phyloP scores from a whole-genome alignment of 2,797 vertebrate genomes.

The Garrulus glandarius region DNA sequence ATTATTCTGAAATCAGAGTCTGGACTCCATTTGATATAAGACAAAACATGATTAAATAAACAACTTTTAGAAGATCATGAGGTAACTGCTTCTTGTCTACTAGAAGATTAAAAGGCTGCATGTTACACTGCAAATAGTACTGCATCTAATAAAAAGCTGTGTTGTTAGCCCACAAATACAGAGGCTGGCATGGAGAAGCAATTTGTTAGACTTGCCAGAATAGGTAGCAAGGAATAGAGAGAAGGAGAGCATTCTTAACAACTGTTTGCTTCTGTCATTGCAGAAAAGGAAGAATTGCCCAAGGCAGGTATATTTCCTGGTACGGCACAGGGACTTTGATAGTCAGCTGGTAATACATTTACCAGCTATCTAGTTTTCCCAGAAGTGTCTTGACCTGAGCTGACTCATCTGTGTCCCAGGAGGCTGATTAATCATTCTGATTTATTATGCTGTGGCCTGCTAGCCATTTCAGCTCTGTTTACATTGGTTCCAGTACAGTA shows the following conservation, averaged over 20 bases:
- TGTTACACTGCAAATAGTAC: background rate
- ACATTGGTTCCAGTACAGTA: background rate
- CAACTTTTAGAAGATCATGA: background rate
- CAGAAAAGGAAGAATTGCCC: conserved; percentile 5
- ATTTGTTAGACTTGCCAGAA: conserved; percentile 3
- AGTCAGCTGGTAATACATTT: conserved; percentile 56
- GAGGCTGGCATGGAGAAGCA: background rate
- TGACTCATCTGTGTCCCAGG: conserved; percentile 21
- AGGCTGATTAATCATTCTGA: conserved; percentile 30
- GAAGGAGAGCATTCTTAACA: background rate
- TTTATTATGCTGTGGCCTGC: conserved; percentile 16
- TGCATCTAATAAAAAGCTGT: background rate
- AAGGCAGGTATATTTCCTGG: conserved; percentile 29
- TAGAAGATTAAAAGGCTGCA: background rate
- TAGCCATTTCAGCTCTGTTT: conserved; percentile 28
- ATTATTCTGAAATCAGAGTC: background rate
- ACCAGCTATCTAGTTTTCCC: conserved; percentile 57
- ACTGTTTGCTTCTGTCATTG: conserved; percentile 19
- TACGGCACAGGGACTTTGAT: conserved; percentile 34
- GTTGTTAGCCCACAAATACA: background rate
- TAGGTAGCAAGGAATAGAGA: background rate
- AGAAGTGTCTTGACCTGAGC: conserved; percentile 54
- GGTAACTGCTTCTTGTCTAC: background rate
- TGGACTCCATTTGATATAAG: background rate
- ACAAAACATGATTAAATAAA: background rate